A percentile compares a stretch with the other conserved stretches of the same genome.
phyloP scores from a whole-genome alignment of 1,140 invertebrate genomes.

The Zaprionus capensis region DNA sequence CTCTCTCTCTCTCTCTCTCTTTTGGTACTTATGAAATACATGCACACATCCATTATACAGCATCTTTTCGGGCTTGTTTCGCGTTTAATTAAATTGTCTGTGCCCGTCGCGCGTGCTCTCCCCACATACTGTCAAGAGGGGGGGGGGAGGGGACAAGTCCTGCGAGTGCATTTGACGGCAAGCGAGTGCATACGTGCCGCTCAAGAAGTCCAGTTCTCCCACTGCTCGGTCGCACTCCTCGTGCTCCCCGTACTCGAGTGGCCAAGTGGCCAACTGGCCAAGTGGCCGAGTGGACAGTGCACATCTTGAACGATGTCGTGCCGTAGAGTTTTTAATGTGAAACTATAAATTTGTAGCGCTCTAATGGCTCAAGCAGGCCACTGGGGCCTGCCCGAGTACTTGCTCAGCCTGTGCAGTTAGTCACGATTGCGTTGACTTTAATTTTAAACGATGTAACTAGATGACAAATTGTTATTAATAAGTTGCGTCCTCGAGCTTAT shows the following conservation, averaged over 20 bases:
- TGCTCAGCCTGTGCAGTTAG: background rate
- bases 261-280: background rate
- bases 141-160: background rate
- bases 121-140: background rate
- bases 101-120: background rate
- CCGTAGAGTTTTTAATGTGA: constrained; percentile 2
- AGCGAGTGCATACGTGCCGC: constrained; percentile 4
- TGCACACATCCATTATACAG: background rate
- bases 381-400: background rate
- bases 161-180: background rate
- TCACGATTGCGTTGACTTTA: constrained; percentile 1
- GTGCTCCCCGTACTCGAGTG: background rate
- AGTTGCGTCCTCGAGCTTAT: background rate
- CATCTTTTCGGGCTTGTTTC: constrained; percentile 3
- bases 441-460: background rate
- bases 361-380: constrained; percentile 2
- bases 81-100: constrained; percentile 5
- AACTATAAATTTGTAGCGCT: constrained; percentile 5
- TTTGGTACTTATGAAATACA: background rate
- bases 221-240: background rate
- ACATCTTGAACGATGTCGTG: constrained; percentile 3
- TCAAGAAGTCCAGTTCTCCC: background rate
- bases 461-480: background rate
- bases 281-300: constrained; percentile 4
- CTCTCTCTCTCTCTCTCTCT: background rate